A percentile compares a stretch with the other conserved stretches of the same genome.
Evolutionary conservation across 2,888 invertebrate species (phyloP).

Genomic region (Chalcosyrphus nemorum): DNA sequence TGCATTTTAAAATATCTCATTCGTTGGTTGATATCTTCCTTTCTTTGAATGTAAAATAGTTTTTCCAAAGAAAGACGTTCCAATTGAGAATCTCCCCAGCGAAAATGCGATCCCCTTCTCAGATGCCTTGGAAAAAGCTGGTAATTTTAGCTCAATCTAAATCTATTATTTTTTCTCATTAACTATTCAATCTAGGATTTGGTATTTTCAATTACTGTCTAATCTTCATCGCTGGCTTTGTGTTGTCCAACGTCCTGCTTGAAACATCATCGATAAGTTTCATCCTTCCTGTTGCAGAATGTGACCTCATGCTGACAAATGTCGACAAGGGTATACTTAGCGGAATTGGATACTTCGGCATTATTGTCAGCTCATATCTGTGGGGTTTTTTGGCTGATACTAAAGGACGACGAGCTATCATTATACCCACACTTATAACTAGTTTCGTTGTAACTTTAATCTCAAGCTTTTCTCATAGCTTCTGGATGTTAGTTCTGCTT

Average conservation of each 20-base stretch:
- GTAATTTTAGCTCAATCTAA: not conserved
- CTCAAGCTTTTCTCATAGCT: constrained; percentile 82
- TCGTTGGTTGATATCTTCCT: too few relatives aligned
- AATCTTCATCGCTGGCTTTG: constrained; percentile 82
- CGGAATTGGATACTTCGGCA: constrained; percentile 81
- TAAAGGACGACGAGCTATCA: constrained; percentile 82
- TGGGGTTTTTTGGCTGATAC: constrained; percentile 85
- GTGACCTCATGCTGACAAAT: constrained; percentile 81
- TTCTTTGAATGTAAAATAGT: not conserved
- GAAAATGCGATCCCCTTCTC: not conserved
- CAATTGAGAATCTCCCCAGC: not conserved
- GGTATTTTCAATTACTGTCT: constrained; percentile 83
- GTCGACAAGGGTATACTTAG: constrained; percentile 81
- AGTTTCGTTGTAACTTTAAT: constrained; percentile 82
- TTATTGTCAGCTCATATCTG: constrained; percentile 83
- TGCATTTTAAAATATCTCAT: not conserved
- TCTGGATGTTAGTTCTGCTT: constrained; percentile 82
- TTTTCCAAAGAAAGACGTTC: not conserved
- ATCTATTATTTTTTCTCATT: not conserved
- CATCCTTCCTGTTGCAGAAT: constrained; percentile 83
- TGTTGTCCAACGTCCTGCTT: constrained; percentile 82
- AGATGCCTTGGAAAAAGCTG: constrained; percentile 30
- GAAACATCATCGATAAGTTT: constrained; percentile 83
- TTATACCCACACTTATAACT: constrained; percentile 82
- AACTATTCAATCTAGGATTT: constrained; percentile 78